A percentile compares a stretch with the other conserved stretches of the same genome.
Evolutionary conservation across 2,113 vertebrate genomes (phyloP).

Genomic region (Canis aureus): DNA sequence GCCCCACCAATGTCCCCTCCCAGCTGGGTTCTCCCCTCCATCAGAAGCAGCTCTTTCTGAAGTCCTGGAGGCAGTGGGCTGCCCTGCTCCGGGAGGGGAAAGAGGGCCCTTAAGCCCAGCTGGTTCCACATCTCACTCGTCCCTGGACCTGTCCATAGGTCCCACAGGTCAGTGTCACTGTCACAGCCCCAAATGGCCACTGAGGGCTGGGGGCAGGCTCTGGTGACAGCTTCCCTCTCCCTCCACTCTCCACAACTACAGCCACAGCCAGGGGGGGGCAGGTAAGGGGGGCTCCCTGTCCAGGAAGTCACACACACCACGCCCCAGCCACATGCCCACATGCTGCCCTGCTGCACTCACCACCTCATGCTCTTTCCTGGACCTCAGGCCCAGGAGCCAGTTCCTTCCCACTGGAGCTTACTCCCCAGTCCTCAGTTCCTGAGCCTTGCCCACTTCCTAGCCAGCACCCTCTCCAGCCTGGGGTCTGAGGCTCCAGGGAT

Average conservation of each 20-base stretch:
- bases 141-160: background rate
- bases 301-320: background rate
- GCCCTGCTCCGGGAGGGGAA: background rate
- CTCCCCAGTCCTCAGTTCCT: background rate
- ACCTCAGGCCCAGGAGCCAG: background rate
- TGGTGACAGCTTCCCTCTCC: background rate
- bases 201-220: background rate
- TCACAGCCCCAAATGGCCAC: background rate
- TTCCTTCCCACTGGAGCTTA: background rate
- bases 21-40: background rate
- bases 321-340: background rate
- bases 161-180: background rate
- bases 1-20: background rate
- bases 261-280: background rate
- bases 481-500: background rate
- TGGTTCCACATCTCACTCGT: background rate
- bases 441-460: background rate
- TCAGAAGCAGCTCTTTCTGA: no score
- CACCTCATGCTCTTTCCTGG: background rate
- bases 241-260: background rate
- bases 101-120: background rate
- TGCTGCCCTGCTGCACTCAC: background rate
- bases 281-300: background rate
- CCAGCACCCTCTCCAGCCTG: background rate
- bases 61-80: background rate